phyloP scores from a whole-genome alignment of 2,888 invertebrate genomes.

The Acanthococcus lagerstroemiae region DNA sequence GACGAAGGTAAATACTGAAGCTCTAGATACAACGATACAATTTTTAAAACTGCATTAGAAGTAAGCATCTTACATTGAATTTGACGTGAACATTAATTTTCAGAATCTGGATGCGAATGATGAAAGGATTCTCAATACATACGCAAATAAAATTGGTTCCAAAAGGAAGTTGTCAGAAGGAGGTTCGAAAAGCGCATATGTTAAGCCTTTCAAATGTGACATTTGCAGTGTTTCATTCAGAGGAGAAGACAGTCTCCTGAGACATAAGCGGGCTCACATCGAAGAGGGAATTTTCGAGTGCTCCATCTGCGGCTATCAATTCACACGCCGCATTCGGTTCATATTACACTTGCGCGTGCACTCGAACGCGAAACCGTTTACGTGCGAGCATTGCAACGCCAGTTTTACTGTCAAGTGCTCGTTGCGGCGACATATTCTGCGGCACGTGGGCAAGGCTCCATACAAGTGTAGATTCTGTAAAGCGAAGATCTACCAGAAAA shows the following conservation, averaged over 20 bases:
- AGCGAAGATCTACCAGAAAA: constrained; percentile 16
- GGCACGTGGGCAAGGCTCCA: constrained; percentile 10
- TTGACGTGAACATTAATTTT: no score
- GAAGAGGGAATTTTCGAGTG: background rate
- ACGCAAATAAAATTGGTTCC: no score
- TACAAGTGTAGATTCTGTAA: constrained; percentile 17
- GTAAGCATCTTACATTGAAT: no score
- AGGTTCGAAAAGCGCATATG: background rate
- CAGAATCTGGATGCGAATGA: no score
- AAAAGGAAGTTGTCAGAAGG: no score
- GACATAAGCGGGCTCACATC: background rate
- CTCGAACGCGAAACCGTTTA: background rate
- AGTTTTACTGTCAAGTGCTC: constrained; percentile 3
- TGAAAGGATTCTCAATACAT: no score
- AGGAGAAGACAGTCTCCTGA: background rate
- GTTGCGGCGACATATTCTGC: constrained; percentile 9
- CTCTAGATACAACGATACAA: no score
- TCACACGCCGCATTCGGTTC: background rate
- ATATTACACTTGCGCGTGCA: background rate
- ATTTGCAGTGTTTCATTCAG: background rate
- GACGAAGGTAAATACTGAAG: no score
- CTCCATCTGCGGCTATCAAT: background rate
- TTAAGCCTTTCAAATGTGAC: constrained; percentile 1
- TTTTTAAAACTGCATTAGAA: no score
- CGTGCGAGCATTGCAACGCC: constrained; percentile 5